These are phyloP conservation scores for Drosophila sulfurigaster DNA, from an alignment of 1,140 invertebrate species.

Conservation along the genomic window DNA sequence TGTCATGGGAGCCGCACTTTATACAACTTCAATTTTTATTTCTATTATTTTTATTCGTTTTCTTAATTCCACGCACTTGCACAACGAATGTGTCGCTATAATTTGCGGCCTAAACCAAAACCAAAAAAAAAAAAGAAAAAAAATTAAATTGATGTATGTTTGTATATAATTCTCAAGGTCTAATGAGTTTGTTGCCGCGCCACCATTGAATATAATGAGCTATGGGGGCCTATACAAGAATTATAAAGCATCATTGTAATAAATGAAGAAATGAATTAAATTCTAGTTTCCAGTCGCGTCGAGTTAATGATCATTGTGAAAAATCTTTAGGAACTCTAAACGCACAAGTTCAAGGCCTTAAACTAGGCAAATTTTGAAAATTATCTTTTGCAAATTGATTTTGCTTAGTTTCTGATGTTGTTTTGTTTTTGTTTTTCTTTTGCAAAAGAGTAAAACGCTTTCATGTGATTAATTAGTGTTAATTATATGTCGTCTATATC, in stretches of 20 bases:
- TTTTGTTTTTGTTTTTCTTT: constrained; percentile 20
- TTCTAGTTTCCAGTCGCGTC: constrained; percentile 20
- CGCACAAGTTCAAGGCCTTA: constrained; percentile 66
- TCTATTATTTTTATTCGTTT: constrained; percentile 38
- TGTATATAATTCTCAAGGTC: constrained; percentile 70
- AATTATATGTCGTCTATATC: constrained; percentile 69
- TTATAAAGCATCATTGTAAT: constrained; percentile 76
- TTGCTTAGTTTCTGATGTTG: constrained; percentile 17
- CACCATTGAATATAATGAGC: constrained; percentile 71
- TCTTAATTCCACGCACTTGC: constrained; percentile 77
- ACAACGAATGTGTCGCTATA: constrained; percentile 70
- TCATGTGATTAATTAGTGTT: constrained; percentile 76
- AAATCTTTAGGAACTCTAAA: constrained; percentile 7
- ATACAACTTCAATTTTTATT: constrained; percentile 50
- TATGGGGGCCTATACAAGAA: constrained; percentile 54
- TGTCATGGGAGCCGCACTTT: constrained; percentile 74
- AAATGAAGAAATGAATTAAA: constrained; percentile 78
- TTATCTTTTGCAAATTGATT: constrained; percentile 57
- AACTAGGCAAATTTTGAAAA: constrained; percentile 32
- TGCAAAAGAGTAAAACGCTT: constrained; percentile 34
- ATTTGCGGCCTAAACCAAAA: constrained; percentile 62
- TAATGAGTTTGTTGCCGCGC: constrained; percentile 76
- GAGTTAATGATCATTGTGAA: constrained; percentile 29
- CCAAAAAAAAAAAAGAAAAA: constrained; percentile 44
- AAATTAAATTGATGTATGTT: constrained; percentile 2